These are phyloP conservation scores for Cosmia trapezina DNA, from an alignment of 2,888 invertebrate genomes.

Conservation along the genomic window DNA sequence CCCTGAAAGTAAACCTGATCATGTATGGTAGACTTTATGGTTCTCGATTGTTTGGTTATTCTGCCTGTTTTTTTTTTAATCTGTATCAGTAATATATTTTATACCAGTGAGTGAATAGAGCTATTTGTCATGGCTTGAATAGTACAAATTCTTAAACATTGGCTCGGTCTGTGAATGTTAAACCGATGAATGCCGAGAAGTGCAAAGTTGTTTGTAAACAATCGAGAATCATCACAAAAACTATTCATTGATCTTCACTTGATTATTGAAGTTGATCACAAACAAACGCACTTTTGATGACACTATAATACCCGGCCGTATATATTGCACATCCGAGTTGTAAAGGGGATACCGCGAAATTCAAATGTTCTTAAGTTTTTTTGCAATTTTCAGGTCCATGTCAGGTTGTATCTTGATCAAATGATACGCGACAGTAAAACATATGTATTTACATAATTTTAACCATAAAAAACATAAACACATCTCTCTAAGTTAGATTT, in stretches of 20 bases:
- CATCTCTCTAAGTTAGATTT: no score
- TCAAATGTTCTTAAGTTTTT: background rate
- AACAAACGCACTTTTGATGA: conserved; percentile 49
- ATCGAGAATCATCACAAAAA: conserved; percentile 60
- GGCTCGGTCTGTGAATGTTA: conserved; percentile 18
- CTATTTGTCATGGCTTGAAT: conserved; percentile 1
- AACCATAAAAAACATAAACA: no score
- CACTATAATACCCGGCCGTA: background rate
- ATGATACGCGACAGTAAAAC: background rate
- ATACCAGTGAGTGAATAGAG: conserved; percentile 1
- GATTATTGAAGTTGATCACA: conserved; percentile 46
- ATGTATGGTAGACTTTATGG: conserved; percentile 41
- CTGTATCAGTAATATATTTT: background rate
- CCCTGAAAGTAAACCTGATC: background rate
- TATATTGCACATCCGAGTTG: background rate
- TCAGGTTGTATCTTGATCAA: background rate
- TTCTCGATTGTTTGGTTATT: conserved; percentile 59
- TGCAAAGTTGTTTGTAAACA: conserved; percentile 56
- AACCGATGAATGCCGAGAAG: conserved; percentile 26
- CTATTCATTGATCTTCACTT: conserved; percentile 43
- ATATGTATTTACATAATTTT: background rate
- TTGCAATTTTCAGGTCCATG: background rate
- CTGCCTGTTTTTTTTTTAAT: background rate
- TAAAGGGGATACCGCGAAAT: background rate
- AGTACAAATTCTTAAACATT: conserved; percentile 30